phyloP scores from a whole-genome alignment of 2,113 vertebrate genomes.

The Micronisus gabar region DNA sequence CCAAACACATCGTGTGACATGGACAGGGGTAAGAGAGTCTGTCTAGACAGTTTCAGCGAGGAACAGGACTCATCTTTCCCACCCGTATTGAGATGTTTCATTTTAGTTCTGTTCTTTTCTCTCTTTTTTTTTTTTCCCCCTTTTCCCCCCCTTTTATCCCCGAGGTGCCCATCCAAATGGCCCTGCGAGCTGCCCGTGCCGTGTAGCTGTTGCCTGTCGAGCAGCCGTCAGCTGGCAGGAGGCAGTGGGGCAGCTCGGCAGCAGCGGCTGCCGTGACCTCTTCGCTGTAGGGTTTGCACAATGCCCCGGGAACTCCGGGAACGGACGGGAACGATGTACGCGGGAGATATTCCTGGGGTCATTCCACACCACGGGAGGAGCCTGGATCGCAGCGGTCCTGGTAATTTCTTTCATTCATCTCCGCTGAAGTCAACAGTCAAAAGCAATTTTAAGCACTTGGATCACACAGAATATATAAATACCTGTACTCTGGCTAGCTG shows the following conservation, averaged over 20 bases:
- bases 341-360: slow-evolving; percentile 10
- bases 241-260: neutral
- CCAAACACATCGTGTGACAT: neutral
- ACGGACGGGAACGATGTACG: neutral
- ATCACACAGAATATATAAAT: slow-evolving; percentile 50
- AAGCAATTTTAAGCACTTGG: slow-evolving; percentile 39
- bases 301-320: neutral
- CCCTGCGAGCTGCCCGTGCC: neutral
- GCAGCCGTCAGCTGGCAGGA: neutral
- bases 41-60: neutral
- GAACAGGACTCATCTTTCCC: neutral
- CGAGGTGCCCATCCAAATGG: neutral
- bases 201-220: neutral
- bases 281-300: neutral
- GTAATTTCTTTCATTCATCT: slow-evolving; percentile 37
- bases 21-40: neutral
- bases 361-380: neutral
- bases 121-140: neutral
- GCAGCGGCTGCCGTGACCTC: neutral
- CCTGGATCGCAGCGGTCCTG: neutral
- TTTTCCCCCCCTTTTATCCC: neutral
- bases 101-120: neutral
- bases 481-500: slow-evolving; percentile 25
- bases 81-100: accelerated
- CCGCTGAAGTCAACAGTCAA: slow-evolving; percentile 21